These are phyloP conservation scores for Penelope pileata DNA, from an alignment of 2,113 vertebrate species.

Conservation along the genomic window DNA sequence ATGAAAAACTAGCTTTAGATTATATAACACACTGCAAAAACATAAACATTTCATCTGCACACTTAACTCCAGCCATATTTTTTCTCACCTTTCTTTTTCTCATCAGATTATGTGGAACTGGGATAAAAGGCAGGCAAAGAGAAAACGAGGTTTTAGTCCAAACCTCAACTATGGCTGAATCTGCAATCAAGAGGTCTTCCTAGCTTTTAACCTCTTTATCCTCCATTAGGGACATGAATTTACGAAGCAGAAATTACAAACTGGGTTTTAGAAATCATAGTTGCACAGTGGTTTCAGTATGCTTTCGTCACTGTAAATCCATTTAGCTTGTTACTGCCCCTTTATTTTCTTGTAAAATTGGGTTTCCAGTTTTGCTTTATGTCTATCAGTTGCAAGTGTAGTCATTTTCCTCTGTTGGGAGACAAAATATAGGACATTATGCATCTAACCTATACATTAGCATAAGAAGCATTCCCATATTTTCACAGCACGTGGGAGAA, in stretches of 20 bases:
- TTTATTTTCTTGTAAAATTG: not conserved
- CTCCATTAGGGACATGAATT: not conserved
- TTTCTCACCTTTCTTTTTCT: not conserved
- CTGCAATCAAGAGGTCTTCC: not conserved
- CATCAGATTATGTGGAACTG: not conserved
- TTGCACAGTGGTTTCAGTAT: not conserved
- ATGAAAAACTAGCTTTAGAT: not conserved
- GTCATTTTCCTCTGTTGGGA: not conserved
- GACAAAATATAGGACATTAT: conserved; percentile 22
- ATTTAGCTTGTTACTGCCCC: not conserved
- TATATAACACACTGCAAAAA: not conserved
- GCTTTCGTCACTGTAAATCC: not conserved
- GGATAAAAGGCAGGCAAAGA: not conserved
- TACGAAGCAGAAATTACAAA: conserved; percentile 2
- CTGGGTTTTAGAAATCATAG: not conserved
- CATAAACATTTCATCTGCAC: not conserved
- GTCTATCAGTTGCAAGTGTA: not conserved
- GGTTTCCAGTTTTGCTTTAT: not conserved
- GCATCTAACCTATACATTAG: conserved; percentile 22
- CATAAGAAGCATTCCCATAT: not conserved
- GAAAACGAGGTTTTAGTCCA: not conserved
- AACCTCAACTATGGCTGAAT: not conserved
- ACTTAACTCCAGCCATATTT: not conserved
- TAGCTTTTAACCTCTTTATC: not conserved
- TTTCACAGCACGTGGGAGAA: not conserved